Evolutionary conservation across 2,888 invertebrate species (phyloP), one percentile per base, ranked within the genome.

Genomic region (Apodemia hepburni): DNA sequence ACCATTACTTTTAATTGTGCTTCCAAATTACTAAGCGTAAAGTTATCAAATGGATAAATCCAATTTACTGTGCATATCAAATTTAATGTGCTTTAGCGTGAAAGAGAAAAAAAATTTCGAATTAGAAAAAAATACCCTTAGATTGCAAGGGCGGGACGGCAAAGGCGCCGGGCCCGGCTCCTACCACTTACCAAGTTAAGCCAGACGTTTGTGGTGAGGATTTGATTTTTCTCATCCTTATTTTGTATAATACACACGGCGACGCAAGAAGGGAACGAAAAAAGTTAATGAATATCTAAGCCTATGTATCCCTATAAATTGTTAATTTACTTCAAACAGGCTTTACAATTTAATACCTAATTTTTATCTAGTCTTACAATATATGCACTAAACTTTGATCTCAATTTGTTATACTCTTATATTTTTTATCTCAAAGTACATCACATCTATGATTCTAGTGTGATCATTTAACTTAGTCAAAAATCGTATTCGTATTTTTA

Each of bases 191-290:
- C 98, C 97, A 98, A 95, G 93, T 98, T 97, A 87, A 98, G 95
- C 98, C 98, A 98, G 92, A 98, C 97, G 94, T 98, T 98, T 92
- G 98, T 98, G 87, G 98, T 97, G 93, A 98, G 96, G 93, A 98
- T 98, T 95, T 98, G 98, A 93, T 98, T 98, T 95, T 98, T 99
- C 95, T 99, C 99, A 93, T 99, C 98, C 98, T 99, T 89, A 87
- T 87, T 87, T 88, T 84, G 88, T 84, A 77, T 84, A 95, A 92
- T 92, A 94, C 92, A 92, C 90, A 87, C 89, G 90, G 85, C 81
- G 84, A 82, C 86, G 88, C 87, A 86, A 88, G 90, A 92, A 88
- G 87, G 85, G 85, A 86, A 88, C 79, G 85, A 87, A 87, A 90
- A 87, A 80, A 82, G 73, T 85, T 78, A 78, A 82, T 85, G 76